phyloP scores from a whole-genome alignment of 92 coral and sea anemone species.

The Porites lobata region DNA sequence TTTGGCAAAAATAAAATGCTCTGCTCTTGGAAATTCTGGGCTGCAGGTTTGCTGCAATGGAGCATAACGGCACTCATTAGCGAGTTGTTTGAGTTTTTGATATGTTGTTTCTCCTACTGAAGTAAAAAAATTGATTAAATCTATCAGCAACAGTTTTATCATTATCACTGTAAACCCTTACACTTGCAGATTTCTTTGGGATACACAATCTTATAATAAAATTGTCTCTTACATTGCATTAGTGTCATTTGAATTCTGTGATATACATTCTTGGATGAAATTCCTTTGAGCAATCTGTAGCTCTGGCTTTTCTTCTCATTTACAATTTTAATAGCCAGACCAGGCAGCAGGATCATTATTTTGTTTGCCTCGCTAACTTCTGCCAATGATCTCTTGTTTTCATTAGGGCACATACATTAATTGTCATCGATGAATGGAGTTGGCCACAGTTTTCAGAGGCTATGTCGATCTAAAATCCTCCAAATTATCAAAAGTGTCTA shows the following conservation, averaged over 20 bases:
- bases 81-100: conserved; percentile 28
- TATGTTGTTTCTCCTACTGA: conserved; percentile 37
- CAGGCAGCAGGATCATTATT: conserved; percentile 44
- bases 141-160: neutral
- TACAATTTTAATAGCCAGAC: conserved; percentile 54
- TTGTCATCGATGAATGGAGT: conserved; percentile 24
- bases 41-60: conserved; percentile 3
- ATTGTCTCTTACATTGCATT: conserved; percentile 52
- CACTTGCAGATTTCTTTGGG: too few relatives aligned
- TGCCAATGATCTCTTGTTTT: conserved; percentile 50
- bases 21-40: conserved; percentile 15
- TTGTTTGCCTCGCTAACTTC: conserved; percentile 46
- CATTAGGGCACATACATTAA: conserved; percentile 16
- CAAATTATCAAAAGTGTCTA: too few relatives aligned
- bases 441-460: conserved; percentile 33
- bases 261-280: conserved; percentile 37
- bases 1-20: conserved; percentile 26
- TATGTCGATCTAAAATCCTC: conserved; percentile 45
- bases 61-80: conserved; percentile 26
- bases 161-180: too few relatives aligned
- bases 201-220: neutral
- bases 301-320: conserved; percentile 58
- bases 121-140: neutral
- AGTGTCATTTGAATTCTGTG: conserved; percentile 55
- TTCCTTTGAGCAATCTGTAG: conserved; percentile 52